Evolutionary conservation across 1,140 invertebrate species (phyloP), one percentile per base, ranked within the genome.

Genomic region (Ceratina calcarata): DNA sequence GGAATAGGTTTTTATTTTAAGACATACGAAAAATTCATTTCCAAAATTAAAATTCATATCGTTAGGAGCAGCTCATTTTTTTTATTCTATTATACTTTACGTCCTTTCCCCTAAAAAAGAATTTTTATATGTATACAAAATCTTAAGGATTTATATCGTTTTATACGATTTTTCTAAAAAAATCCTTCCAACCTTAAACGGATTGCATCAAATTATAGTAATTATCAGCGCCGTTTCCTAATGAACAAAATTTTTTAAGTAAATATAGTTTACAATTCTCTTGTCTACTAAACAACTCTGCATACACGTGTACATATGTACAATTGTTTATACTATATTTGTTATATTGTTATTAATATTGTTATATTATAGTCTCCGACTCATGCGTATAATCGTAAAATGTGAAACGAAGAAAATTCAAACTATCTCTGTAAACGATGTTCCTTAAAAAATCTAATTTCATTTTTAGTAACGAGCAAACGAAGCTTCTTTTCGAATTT

Each of bases 21-120:
- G 71, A 78, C 62, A 78, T 70, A 53, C 58, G 75, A 78, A 78
- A 71, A 78, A 70, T 70, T 78, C 58, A 64, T 70, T 78, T 78
- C 75, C 66, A 71, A 78, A 78, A 78, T 62, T 45, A 53, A 71
- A 78, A 78, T 69, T 78, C 75, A 78, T 71, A 78, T 24, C 49
- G 58, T 45, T 78, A 55, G 68, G 55, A 71, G 76, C 76, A 71
- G 76, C 71, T 78, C 76, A 64, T 71, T 71, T 72, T 78, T 61
- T 57, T 16, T 57, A 57, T 16, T 57, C n/a, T 18, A 16, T 57
- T 57, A 57, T 16, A 18, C 18, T 70, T 32, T 77, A 62, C 71
- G 58, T 78, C 68, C 68, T 78, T 78, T 60, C 16, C 57, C 76
- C 68, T 78, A 78, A 61, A 78, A 78, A 78, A 78, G 58, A 78